A percentile compares a stretch with the other conserved stretches of the same genome.
Evolutionary conservation across 2,113 vertebrate genomes (phyloP).

Genomic region (Megaceryle torquata): DNA sequence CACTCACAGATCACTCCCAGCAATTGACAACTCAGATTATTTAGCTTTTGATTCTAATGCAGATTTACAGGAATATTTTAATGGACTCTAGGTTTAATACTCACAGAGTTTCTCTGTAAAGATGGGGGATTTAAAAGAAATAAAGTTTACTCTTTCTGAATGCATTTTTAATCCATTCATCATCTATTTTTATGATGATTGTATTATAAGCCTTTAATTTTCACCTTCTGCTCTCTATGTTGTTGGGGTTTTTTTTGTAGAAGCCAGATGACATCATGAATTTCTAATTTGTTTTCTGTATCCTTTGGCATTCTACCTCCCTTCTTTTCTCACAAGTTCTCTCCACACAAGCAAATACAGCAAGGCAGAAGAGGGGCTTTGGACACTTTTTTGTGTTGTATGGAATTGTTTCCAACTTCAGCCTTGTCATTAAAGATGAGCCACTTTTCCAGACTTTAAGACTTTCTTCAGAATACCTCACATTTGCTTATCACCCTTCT

Average conservation of each 20-base stretch:
- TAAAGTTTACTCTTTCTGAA: neutral
- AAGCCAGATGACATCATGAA: neutral
- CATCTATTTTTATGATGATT: neutral
- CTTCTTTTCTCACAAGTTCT: neutral
- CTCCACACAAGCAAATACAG: neutral
- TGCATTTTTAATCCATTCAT: neutral
- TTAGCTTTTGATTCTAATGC: slow-evolving; percentile 14
- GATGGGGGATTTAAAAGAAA: neutral
- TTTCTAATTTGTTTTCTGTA: neutral
- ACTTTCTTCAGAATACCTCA: neutral
- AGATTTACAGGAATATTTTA: slow-evolving; percentile 16
- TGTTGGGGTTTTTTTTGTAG: neutral
- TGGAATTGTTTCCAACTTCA: neutral
- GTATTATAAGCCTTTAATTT: neutral
- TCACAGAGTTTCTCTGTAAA: neutral
- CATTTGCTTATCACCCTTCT: neutral
- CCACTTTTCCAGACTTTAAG: neutral
- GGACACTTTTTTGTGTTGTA: neutral
- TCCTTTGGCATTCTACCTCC: neutral
- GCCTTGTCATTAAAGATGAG: neutral
- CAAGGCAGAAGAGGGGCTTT: neutral
- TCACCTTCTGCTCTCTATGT: neutral
- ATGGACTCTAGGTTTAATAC: neutral
- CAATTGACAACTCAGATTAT: neutral
- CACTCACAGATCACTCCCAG: neutral